Evolutionary conservation across 1,140 invertebrate species (phyloP).

Genomic region (Ptiloglossa arizonensis): DNA sequence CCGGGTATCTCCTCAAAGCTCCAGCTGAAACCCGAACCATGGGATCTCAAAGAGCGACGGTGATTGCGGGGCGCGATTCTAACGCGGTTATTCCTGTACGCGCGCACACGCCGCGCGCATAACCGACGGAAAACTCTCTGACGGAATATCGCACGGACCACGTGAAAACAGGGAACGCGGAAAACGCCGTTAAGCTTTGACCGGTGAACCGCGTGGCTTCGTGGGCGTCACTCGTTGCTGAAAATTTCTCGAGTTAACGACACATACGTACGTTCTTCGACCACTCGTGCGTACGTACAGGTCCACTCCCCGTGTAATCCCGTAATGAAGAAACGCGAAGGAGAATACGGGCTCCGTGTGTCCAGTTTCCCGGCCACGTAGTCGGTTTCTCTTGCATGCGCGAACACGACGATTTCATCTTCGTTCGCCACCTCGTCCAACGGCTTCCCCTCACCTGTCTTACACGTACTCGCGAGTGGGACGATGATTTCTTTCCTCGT

Average conservation of each 20-base stretch:
- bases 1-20: not conserved
- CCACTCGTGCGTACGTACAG: constrained; percentile 7
- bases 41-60: not conserved
- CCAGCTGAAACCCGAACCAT: not conserved
- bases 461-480: not conserved
- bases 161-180: not conserved
- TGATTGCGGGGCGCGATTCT: constrained; percentile 10
- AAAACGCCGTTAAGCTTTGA: constrained; percentile 41
- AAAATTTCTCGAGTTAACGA: constrained; percentile 38
- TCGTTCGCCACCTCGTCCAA: constrained; percentile 3
- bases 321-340: constrained; percentile 72
- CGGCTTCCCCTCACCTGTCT: constrained; percentile 3
- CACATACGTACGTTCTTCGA: not conserved
- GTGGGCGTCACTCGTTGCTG: constrained; percentile 4
- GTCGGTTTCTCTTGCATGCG: constrained; percentile 54
- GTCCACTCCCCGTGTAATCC: constrained; percentile 42
- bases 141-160: not conserved
- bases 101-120: not conserved
- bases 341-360: constrained; percentile 47
- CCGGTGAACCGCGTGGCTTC: constrained; percentile 25
- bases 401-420: constrained; percentile 46
- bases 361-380: constrained; percentile 69
- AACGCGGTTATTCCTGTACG: not conserved
- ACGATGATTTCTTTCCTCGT: not conserved
- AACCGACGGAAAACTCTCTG: constrained; percentile 21